Evolutionary conservation across 1,140 invertebrate genomes (phyloP), one percentile per base, ranked within the genome.

Genomic region (Ceratosolen solmsi): DNA sequence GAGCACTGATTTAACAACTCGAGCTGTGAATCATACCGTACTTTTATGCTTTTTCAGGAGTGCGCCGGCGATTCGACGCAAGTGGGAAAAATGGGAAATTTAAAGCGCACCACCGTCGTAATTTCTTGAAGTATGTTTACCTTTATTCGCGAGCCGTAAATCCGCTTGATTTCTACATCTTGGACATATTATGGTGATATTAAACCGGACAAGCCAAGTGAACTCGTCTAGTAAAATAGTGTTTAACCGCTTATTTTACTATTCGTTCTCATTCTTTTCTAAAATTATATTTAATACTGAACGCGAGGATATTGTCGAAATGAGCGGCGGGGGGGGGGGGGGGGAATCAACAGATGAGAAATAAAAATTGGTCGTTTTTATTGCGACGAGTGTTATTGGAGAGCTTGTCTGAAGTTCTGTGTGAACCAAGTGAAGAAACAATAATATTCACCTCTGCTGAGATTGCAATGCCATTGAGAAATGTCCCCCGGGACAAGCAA

Each of bases 381-480:
- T 8, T 11, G 15, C 1, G 27, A 36, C 33, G 63, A n/a, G 33
- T n/a, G 20, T 11, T 38, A 38, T 38, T 9, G 33, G 1, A n/a
- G 63, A 38, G 3, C 20, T 20, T 9, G 33, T 5, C 36, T 2
- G 2, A 38, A 11, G 30, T 17, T 8, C 63, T n/a, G 20, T 68
- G 33, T 38, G 33, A 68, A 38, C 36, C 63, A 11, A 38, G 0
- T 33, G 4, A 38, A 68, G 27, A 68, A 68, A 65, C 33, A 38
- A 38, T 68, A 38, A 68, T 38, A n/a, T 38, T 36, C 33, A 1
- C 38, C 17, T 9, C 27, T 9, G 15, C 33, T 38, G 27, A 68
- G 36, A 68, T 68, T 68, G 63, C 63, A 9, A 27, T 1, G 33
- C 63, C 36, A 68, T 68, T 49, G 70, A 27, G 13, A 72, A 70